A percentile compares a stretch with the other conserved stretches of the same genome.
Conservation (phyloP, 2,888 invertebrate species). For the Noctua comes region DNA sequence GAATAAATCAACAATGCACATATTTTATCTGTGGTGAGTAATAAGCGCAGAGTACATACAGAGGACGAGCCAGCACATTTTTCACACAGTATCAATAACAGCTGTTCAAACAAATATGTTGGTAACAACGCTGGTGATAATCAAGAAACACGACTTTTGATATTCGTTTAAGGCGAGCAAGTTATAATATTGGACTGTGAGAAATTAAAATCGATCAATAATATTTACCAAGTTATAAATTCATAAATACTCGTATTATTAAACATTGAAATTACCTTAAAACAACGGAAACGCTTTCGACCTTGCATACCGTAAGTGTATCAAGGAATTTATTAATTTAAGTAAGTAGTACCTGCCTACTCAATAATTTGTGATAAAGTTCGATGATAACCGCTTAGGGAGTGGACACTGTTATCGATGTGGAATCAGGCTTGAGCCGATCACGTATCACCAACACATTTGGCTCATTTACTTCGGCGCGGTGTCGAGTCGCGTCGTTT, state of each 20-base stretch:
- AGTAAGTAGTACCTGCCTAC: background rate
- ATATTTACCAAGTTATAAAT: background rate
- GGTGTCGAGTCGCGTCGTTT: background rate
- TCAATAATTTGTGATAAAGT: background rate
- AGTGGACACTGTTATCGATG: background rate
- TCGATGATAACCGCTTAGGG: background rate
- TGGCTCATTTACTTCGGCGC: background rate
- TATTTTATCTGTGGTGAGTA: background rate
- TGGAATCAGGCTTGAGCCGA: background rate
- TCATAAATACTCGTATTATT: background rate
- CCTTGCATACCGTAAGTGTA: constrained; percentile 2
- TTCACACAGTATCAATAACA: constrained; percentile 26
- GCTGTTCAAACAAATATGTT: constrained; percentile 44
- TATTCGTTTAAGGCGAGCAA: background rate
- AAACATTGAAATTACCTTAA: background rate
- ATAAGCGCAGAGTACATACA: constrained; percentile 14
- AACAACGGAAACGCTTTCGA: constrained; percentile 1
- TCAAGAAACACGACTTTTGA: background rate
- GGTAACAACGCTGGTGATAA: background rate
- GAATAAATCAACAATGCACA: background rate
- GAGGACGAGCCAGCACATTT: constrained; percentile 36
- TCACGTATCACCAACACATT: background rate
- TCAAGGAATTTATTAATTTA: background rate
- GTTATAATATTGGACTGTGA: background rate
- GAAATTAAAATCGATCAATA: background rate